These are phyloP conservation scores for Sebastiscus albofasciatus DNA, from an alignment of 2,797 vertebrate species.

Conservation along the genomic window DNA sequence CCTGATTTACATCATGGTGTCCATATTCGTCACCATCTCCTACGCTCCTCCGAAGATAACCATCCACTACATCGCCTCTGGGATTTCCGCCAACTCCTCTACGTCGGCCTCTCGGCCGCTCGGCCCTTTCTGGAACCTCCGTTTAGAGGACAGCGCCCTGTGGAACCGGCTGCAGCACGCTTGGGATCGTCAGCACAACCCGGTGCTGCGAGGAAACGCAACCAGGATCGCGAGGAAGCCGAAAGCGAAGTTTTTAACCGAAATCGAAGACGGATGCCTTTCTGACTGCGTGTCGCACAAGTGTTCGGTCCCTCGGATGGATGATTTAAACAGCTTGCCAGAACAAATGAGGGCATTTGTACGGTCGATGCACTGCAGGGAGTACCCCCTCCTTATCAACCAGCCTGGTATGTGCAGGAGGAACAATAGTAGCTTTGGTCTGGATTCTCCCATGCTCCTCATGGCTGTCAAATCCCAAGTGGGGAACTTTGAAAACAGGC, in stretches of 20 bases:
- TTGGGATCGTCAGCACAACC: slow-evolving; percentile 82
- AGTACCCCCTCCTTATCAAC: slow-evolving; percentile 79
- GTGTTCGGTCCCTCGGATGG: slow-evolving; percentile 48
- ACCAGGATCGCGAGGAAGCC: slow-evolving; percentile 28
- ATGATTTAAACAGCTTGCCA: slow-evolving; percentile 71
- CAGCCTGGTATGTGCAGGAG: slow-evolving; percentile 73
- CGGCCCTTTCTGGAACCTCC: slow-evolving; percentile 83
- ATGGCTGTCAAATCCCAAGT: slow-evolving; percentile 86
- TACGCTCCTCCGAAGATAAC: slow-evolving; percentile 78
- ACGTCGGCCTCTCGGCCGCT: slow-evolving; percentile 72
- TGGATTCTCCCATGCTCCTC: slow-evolving; percentile 73
- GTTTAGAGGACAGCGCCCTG: slow-evolving; percentile 75
- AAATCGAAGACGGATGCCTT: slow-evolving; percentile 34
- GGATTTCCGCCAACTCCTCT: slow-evolving; percentile 71
- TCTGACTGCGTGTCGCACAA: slow-evolving; percentile 60
- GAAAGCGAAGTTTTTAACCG: neutral
- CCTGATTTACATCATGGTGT: slow-evolving; percentile 81
- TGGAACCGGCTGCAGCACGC: slow-evolving; percentile 85
- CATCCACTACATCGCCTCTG: slow-evolving; percentile 79
- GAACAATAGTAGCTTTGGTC: slow-evolving; percentile 19
- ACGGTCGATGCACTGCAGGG: slow-evolving; percentile 82
- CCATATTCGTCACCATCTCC: slow-evolving; percentile 83
- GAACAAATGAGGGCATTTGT: slow-evolving; percentile 81
- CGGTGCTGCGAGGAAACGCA: slow-evolving; percentile 74
- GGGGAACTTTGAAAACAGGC: slow-evolving; percentile 85